Evolutionary conservation across 2,888 invertebrate genomes (phyloP).

Genomic region (Lypha dubia): DNA sequence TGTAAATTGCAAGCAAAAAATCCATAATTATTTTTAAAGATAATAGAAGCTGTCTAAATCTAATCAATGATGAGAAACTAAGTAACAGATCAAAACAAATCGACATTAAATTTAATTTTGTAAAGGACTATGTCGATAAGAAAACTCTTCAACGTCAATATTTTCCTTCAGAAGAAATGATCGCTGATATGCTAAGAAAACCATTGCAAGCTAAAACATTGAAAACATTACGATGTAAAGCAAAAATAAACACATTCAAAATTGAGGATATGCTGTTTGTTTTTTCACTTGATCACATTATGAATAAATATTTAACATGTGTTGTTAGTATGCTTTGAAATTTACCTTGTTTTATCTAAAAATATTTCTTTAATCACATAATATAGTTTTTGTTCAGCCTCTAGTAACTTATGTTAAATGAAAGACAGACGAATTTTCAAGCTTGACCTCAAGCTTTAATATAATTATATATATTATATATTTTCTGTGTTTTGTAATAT

Average conservation of each 20-base stretch:
- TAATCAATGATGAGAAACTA: no score
- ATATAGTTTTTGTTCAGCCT: no score
- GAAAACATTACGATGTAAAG: background rate
- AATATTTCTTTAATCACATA: no score
- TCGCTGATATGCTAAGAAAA: background rate
- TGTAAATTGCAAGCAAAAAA: background rate
- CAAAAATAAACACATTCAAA: background rate
- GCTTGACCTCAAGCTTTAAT: no score
- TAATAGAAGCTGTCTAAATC: slow-evolving; percentile 3
- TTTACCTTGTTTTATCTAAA: no score
- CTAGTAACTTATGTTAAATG: no score
- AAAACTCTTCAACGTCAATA: background rate
- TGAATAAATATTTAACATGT: background rate
- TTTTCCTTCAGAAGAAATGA: background rate
- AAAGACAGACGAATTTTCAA: no score
- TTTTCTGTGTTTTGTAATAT: no score
- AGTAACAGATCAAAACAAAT: no score
- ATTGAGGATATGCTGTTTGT: background rate
- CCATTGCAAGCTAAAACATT: background rate
- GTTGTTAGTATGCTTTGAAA: background rate
- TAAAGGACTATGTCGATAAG: background rate
- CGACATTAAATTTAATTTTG: no score
- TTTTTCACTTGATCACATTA: background rate
- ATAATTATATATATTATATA: no score
- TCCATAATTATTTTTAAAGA: background rate